phyloP scores from a whole-genome alignment of 2,113 vertebrate species.

The Erythrocercus mccallii region DNA sequence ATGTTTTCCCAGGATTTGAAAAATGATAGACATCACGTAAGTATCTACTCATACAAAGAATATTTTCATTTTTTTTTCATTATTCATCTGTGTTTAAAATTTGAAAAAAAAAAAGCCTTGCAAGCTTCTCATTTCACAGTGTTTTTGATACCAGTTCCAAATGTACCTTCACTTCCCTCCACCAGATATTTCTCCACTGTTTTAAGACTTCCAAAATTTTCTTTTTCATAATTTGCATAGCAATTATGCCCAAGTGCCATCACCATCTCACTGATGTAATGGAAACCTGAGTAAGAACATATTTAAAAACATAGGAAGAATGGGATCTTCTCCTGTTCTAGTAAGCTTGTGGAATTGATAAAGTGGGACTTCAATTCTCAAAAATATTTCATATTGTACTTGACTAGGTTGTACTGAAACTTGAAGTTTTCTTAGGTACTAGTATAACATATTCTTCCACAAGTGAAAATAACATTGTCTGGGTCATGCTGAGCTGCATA shows the following conservation, averaged over 20 bases:
- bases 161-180: not conserved
- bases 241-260: not conserved
- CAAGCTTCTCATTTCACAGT: not conserved
- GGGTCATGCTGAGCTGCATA: not conserved
- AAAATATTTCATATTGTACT: not conserved
- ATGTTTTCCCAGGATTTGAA: not conserved
- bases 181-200: not conserved
- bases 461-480: not conserved
- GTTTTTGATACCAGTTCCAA: not conserved
- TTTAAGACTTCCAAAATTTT: not conserved
- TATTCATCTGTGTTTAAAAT: not conserved
- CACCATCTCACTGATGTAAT: not conserved
- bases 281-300: not conserved
- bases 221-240: not conserved
- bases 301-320: not conserved
- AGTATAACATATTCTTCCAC: not conserved
- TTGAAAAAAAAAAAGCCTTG: not conserved
- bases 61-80: not conserved
- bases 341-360: not conserved
- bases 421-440: not conserved
- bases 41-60: not conserved
- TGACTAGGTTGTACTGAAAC: not conserved
- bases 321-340: not conserved
- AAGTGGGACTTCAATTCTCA: not conserved
- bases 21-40: not conserved